Evolutionary conservation across 2,113 vertebrate genomes (phyloP), one percentile per base, ranked within the genome.

Genomic region (Mesembrinibis cayennensis): DNA sequence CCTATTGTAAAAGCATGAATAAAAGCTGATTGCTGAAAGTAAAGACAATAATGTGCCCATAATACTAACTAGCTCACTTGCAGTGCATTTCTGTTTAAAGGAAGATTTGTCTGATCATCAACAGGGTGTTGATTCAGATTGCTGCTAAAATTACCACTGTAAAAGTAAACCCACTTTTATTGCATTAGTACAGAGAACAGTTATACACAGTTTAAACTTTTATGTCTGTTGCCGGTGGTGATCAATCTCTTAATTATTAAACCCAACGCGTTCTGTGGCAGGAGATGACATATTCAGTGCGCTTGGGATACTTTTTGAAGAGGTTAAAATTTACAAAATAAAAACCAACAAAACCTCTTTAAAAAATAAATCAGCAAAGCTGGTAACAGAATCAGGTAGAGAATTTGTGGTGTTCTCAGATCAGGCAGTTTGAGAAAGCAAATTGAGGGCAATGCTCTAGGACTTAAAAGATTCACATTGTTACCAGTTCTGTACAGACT

Each of bases 1-100:
- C 88, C 95, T 93, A 97, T 97, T 98, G 96, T 97, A 97, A 97
- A 97, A 97, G 69, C 90, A 89, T 96, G 96, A 97, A 97, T 97
- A 97, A 98, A 96, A 94, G 38, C 95, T 97, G 97, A 97, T 97
- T 96, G 97, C 78, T 2, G 88, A 83, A 96, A 96, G 94, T 95
- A 95, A 97, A 97, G 95, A 96, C 94, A 95, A 96, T 97, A 74
- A 95, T 95, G 78, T 81, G 70, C 50, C 71, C 67, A 69, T 97
- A 96, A 96, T 84, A 82, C 77, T 93, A 97, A 97, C 84, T 70
- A 97, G 89, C 87, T 94, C 87, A 95, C 81, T 96, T 85, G 81
- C 62, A 76, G 70, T 86, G 56, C 71, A 53, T 96, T 93, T 90
- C 86, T 93, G 53, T 91, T 95, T 90, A 88, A 96, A 93, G 85